Conservation (phyloP, 2,113 vertebrate species). For the Mobula birostris region DNA sequence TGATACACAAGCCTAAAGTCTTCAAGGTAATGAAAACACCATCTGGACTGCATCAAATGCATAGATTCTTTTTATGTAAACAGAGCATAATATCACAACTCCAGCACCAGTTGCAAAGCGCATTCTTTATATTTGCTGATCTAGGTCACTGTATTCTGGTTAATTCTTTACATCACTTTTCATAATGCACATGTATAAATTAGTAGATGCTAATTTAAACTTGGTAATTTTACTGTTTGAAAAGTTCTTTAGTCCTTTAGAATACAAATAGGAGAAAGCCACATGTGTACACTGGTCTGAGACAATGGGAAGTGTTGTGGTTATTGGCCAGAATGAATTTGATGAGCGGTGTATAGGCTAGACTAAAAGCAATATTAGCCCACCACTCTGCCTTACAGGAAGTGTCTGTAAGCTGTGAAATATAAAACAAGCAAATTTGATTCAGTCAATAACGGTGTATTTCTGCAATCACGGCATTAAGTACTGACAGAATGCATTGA, state of each 20-base stretch:
- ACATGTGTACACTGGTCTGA: background rate
- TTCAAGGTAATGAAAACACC: conserved; percentile 70
- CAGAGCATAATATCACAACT: background rate
- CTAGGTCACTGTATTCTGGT: background rate
- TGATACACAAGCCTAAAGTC: conserved; percentile 82
- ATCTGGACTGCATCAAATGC: background rate
- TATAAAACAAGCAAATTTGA: background rate
- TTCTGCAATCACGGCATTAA: background rate
- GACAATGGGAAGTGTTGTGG: too few species aligned
- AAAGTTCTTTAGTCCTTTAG: background rate
- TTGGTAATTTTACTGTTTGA: background rate
- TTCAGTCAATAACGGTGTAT: background rate
- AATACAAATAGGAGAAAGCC: background rate
- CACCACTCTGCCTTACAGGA: too few species aligned
- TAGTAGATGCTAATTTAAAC: background rate
- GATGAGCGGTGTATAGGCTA: too few species aligned
- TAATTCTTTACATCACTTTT: background rate
- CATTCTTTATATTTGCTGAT: background rate
- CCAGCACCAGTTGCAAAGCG: background rate
- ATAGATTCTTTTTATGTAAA: background rate
- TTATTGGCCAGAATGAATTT: too few species aligned
- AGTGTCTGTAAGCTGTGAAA: background rate
- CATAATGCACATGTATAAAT: background rate
- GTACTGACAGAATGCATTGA: background rate
- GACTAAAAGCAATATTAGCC: too few species aligned